A percentile compares a stretch with the other conserved stretches of the same genome.
Conservation (phyloP, 2,888 invertebrate genomes). For the Pseudolycoriella hygida region DNA sequence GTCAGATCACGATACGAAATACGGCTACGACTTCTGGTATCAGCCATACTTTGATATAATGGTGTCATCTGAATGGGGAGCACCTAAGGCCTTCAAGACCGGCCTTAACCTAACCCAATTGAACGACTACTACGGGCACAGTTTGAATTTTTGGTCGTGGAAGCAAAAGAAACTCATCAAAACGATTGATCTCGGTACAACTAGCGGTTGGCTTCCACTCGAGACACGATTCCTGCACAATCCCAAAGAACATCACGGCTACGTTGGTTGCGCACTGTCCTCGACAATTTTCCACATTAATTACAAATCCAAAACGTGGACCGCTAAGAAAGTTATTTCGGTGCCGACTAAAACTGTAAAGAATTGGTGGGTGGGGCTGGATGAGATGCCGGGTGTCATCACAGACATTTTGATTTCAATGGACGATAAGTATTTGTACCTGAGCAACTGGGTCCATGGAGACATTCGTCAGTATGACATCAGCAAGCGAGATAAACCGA, state of each 20-base stretch:
- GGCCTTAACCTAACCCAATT: constrained; percentile 38
- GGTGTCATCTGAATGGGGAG: constrained; percentile 85
- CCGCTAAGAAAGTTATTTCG: constrained; percentile 71
- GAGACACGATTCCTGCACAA: constrained; percentile 89
- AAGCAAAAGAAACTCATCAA: constrained; percentile 60
- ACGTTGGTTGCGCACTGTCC: constrained; percentile 73
- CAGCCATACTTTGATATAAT: constrained; percentile 86
- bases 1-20: constrained; percentile 44
- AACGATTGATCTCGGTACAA: constrained; percentile 70
- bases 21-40: constrained; percentile 94
- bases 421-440: constrained; percentile 83
- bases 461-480: constrained; percentile 93
- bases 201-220: constrained; percentile 65
- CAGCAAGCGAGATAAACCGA: constrained; percentile 59
- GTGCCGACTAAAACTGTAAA: constrained; percentile 64
- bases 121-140: constrained; percentile 53
- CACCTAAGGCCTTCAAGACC: constrained; percentile 61
- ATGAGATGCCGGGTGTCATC: constrained; percentile 56
- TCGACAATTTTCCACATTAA: constrained; percentile 62
- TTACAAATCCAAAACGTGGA: constrained; percentile 24
- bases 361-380: constrained; percentile 35
- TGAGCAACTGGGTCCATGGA: constrained; percentile 84
- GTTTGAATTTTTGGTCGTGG: constrained; percentile 83
- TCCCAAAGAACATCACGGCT: constrained; percentile 70
- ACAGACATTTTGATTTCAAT: constrained; percentile 87